These are phyloP conservation scores for Perca fluviatilis DNA, from an alignment of 2,113 vertebrate genomes.

Conservation along the genomic window DNA sequence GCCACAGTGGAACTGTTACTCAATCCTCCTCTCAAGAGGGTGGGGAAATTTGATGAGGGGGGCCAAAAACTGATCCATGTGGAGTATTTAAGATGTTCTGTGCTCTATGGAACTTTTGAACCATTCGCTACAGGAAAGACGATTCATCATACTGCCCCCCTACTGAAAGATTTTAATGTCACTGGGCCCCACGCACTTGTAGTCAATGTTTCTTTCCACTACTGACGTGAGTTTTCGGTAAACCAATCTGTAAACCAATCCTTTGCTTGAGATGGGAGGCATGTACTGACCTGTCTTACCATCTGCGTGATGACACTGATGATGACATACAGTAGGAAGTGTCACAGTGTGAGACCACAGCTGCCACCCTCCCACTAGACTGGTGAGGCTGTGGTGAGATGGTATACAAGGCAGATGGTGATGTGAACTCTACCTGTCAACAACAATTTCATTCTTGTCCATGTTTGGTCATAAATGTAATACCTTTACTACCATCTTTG, in stretches of 20 bases:
- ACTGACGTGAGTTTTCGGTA: conserved; percentile 1
- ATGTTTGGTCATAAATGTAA: conserved; percentile 20
- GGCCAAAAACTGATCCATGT: conserved; percentile 12
- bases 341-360: conserved; percentile 26
- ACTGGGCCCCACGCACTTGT: background rate
- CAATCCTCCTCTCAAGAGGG: conserved; percentile 41
- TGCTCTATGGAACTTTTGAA: conserved; percentile 49
- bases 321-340: conserved; percentile 37
- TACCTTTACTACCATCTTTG: background rate
- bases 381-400: background rate
- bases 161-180: conserved; percentile 24
- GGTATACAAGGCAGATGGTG: conserved; percentile 5
- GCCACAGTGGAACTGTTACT: conserved; percentile 47
- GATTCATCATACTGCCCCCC: conserved; percentile 30
- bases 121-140: conserved; percentile 5
- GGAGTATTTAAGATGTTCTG: conserved; percentile 10
- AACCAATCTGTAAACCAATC: conserved; percentile 23
- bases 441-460: background rate
- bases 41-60: conserved; percentile 38
- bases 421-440: conserved; percentile 28
- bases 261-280: conserved; percentile 5
- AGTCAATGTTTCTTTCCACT: conserved; percentile 35
- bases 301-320: conserved; percentile 35
- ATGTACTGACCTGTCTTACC: conserved; percentile 33
- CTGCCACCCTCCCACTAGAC: conserved; percentile 11